These are phyloP conservation scores for Eurystomus gularis DNA, from an alignment of 2,113 vertebrate species.

Conservation along the genomic window DNA sequence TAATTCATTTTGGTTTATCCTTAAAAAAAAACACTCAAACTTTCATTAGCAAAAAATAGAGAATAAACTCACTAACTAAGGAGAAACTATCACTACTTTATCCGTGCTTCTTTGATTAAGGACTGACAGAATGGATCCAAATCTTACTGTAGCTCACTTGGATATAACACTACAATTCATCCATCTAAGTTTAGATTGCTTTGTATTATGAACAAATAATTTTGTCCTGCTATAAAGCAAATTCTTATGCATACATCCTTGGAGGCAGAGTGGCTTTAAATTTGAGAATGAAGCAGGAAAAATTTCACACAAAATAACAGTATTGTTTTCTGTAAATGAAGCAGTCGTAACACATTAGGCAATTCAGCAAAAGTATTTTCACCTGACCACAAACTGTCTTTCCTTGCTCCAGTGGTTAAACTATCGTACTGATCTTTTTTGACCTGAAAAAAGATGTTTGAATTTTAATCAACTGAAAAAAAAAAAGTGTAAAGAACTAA, in stretches of 20 bases:
- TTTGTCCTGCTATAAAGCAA: neutral
- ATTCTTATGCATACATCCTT: neutral
- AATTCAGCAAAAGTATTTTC: neutral
- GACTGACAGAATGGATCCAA: slow-evolving; percentile 25
- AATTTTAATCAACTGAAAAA: neutral
- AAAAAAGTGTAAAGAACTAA: neutral
- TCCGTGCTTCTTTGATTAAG: slow-evolving; percentile 19
- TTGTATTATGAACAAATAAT: neutral
- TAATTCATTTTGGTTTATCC: neutral
- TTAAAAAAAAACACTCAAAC: neutral
- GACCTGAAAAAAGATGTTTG: neutral
- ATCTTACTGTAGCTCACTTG: neutral
- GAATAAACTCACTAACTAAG: neutral
- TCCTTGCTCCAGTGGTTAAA: neutral
- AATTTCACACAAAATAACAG: neutral
- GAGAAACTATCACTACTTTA: neutral
- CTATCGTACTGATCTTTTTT: neutral
- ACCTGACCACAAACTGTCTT: neutral
- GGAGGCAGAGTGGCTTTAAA: slow-evolving; percentile 80
- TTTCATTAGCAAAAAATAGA: neutral
- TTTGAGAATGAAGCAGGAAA: slow-evolving; percentile 65
- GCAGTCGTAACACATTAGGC: neutral
- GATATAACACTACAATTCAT: neutral
- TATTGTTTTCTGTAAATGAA: neutral
- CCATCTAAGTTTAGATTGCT: neutral